Percentiles rank a stretch among this genome's conserved stretches.
Conservation (phyloP, 2,113 vertebrate species). For the Mus spicilegus region DNA sequence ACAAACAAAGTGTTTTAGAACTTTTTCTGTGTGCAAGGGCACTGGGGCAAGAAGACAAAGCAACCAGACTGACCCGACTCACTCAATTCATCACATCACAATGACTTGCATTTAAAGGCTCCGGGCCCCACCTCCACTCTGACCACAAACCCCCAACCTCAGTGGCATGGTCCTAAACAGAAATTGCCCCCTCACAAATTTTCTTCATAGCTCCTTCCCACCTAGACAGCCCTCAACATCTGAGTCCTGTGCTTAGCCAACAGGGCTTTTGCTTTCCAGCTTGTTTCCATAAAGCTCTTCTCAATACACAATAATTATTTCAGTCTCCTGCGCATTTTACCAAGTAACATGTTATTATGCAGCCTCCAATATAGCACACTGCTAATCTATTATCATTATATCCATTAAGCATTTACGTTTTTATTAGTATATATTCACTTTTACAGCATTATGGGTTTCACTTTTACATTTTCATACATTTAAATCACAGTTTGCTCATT, state of each 20-base stretch:
- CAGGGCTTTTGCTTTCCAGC: background rate
- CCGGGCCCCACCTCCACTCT: background rate
- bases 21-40: background rate
- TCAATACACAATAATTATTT: background rate
- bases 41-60: background rate
- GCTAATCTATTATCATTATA: background rate
- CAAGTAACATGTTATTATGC: background rate
- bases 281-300: background rate
- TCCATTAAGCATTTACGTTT: background rate
- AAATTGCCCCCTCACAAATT: background rate
- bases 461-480: background rate
- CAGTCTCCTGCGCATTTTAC: background rate
- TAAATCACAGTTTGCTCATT: background rate
- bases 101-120: constrained; percentile 1
- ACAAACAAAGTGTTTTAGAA: background rate
- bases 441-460: background rate
- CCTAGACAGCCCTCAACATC: rapidly evolving
- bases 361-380: background rate
- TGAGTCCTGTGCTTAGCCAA: background rate
- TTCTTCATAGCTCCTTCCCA: background rate
- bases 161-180: background rate
- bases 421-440: background rate
- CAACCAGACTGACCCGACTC: background rate
- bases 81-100: background rate
- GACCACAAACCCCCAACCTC: background rate